Base-by-base conservation (phyloP, 1,140 invertebrate genomes). In the Drosophila asahinai region DNA sequence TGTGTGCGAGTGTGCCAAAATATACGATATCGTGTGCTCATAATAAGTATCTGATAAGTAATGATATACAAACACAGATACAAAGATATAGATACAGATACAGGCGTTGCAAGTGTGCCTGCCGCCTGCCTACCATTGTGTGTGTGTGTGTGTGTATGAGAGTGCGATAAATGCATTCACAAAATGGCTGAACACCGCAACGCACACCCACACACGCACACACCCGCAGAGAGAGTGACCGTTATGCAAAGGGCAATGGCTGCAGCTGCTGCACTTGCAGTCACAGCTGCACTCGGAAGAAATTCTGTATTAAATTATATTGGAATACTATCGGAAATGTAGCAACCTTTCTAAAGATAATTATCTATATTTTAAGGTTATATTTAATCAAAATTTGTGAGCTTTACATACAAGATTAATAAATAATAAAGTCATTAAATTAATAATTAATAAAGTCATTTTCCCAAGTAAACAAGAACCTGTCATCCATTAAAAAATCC, bases 11-110 rank as follows among this genome's bases (percentile, higher is more conserved):
- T 84, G 75, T 84, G 84, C 86, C 81, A 90, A 89, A 89, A 89
- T 89, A 89, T 89, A 89, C 86, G 86, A 90, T 89, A 89, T 89
- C 86, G 86, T 89, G 63, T 89, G 86, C 86, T 89, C 75, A 89
- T 89, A 89, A 89, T 89, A 89, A 89, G 86, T 89, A 89, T 89
- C 86, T 90, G 86, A 90, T 90, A 90, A 90, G 86, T 90, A 90
- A 90, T 90, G 86, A 90, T 90, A 89, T 89, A 89, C 81, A 89
- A 89, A 89, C 84, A 89, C 77, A 87, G 73, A 83, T 70, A 89
- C 58, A 83, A 45, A 65, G 49, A 72, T 15, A 63, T 65, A 81
- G 43, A 58, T 36, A 57, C 25, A 17, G 61, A 25, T 55, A 55
- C 15, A 25, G 48, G 36, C 57, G 36, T 3, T 63, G 11, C 52